Evolutionary conservation across 2,797 vertebrate genomes (phyloP).

Genomic region (Lophius americanus): DNA sequence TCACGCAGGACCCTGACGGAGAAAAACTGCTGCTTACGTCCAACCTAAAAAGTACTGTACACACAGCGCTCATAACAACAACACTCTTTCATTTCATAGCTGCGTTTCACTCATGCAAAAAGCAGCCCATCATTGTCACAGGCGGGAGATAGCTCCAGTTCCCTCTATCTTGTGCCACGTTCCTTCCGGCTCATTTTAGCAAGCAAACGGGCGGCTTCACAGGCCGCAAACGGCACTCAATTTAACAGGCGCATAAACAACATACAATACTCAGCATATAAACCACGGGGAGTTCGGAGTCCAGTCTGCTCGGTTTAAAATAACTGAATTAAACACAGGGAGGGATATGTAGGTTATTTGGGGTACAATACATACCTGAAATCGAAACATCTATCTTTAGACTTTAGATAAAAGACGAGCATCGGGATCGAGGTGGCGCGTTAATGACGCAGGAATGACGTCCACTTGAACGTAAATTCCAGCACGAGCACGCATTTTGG

Average conservation of each 20-base stretch:
- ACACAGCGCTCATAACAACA: accelerated
- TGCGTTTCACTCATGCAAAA: not conserved
- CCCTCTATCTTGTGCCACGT: not conserved
- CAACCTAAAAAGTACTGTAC: accelerated
- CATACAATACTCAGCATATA: not conserved
- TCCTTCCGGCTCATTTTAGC: constrained; percentile 10
- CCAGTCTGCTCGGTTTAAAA: accelerated
- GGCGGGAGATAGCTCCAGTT: not conserved
- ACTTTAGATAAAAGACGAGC: constrained; percentile 56
- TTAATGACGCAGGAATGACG: constrained; percentile 73
- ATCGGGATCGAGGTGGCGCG: constrained; percentile 72
- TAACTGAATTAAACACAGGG: accelerated
- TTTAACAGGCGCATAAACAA: constrained; percentile 69
- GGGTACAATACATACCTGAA: constrained; percentile 75
- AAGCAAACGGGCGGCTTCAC: constrained; percentile 63
- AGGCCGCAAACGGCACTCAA: constrained; percentile 64
- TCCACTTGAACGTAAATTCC: constrained; percentile 43
- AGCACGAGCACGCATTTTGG: constrained; percentile 59
- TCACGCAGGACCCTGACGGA: constrained; percentile 43
- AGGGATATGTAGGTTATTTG: accelerated
- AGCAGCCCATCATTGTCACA: not conserved
- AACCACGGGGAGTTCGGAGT: accelerated
- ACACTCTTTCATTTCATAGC: not conserved
- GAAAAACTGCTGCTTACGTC: not conserved
- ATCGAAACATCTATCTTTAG: constrained; percentile 83